Evolutionary conservation across 2,888 invertebrate genomes (phyloP).

Genomic region (Asteroscopus sphinx): DNA sequence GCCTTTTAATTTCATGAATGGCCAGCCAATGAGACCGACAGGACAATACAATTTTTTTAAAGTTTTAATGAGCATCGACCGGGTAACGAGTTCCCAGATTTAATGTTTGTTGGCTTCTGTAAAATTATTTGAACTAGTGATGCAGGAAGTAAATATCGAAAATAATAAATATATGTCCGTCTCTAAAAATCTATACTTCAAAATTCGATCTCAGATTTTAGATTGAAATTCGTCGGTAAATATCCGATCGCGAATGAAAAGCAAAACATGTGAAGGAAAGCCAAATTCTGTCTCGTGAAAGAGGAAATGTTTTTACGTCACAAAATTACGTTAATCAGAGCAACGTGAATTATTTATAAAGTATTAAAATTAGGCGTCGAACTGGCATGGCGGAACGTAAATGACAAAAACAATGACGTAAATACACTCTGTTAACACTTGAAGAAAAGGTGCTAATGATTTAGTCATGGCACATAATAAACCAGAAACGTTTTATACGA

Average conservation of each 20-base stretch:
- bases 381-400: constrained; percentile 13
- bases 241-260: constrained; percentile 35
- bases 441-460: constrained; percentile 58
- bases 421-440: constrained; percentile 52
- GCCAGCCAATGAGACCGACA: not conserved
- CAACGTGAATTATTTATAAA: constrained; percentile 51
- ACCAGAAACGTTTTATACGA: constrained; percentile 34
- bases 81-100: too few relatives aligned
- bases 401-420: constrained; percentile 60
- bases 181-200: not conserved
- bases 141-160: too few relatives aligned
- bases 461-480: constrained; percentile 37
- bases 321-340: constrained; percentile 34
- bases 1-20: constrained; percentile 16
- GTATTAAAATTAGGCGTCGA: constrained; percentile 37
- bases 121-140: too few relatives aligned
- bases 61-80: too few relatives aligned
- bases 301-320: constrained; percentile 43
- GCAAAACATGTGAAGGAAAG: constrained; percentile 5
- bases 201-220: constrained; percentile 26
- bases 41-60: not conserved
- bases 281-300: not conserved
- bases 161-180: not conserved
- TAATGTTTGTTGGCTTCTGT: too few relatives aligned
- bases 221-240: constrained; percentile 33